Base-by-base conservation (phyloP, 2,113 vertebrate species). In the Pseudolaguvia tuberculata region DNA sequence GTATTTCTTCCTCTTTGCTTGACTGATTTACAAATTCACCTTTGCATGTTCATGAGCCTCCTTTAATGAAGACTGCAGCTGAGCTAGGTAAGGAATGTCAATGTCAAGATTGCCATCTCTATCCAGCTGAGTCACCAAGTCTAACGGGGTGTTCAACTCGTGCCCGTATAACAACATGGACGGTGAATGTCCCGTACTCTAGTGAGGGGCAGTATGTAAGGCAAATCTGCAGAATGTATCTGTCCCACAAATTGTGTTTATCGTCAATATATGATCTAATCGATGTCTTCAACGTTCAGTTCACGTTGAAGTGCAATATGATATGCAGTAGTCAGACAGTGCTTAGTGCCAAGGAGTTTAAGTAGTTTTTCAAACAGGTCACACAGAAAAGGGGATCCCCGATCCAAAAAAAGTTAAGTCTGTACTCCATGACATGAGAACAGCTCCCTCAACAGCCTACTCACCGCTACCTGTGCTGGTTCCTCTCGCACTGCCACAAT, bases 301-400 rank as follows among this genome's bases (percentile, higher is more conserved):
- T n/a, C n/a, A n/a, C n/a, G n/a, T n/a, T n/a, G n/a, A n/a, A n/a
- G n/a, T n/a, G n/a, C n/a, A n/a, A n/a, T n/a, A 27, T 75, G 78
- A 20, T 71, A 79, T 9, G 67, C 73, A 14, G 42, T 72, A 79
- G n/a, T n/a, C n/a, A n/a, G 67, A 0, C 52, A 15, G 18, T 79
- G 78, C 25, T 71, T 57, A n/a, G n/a, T n/a, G n/a, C 58, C 57
- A 2, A 79, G 57, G 5, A 18, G 1, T 0, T 7, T 4, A 2
- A 71, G 47, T 1, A 65, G 17, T 0, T 20, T 1, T 18, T 71
- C 8, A 3, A 71, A 79, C 2, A 79, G 39, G 10, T 79, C 50
- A 20, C 78, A 75, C 20, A 70, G 18, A 29, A 79, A 75, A 1
- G 72, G 57, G 12, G 65, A 31, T 23, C 72, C 78, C 6, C 48